Percentiles rank a stretch among this genome's conserved stretches.
Evolutionary conservation across 2,113 vertebrate genomes (phyloP).

Genomic region (Archilochus colubris): DNA sequence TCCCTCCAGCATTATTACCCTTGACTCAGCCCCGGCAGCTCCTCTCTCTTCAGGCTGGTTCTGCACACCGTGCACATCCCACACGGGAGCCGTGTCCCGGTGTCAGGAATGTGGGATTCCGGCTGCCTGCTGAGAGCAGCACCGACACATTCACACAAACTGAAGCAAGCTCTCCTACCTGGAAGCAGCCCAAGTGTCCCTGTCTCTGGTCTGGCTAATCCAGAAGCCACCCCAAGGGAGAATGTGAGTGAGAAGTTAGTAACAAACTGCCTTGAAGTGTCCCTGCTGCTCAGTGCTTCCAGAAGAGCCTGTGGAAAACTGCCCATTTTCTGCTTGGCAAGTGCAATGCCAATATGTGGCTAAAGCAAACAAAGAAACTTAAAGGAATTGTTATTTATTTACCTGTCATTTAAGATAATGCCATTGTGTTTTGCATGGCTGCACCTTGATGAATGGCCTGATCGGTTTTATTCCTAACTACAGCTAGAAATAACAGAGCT

Average conservation of each 20-base stretch:
- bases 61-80: slow-evolving; percentile 32
- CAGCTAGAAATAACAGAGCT: slow-evolving; percentile 25
- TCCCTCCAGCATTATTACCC: slow-evolving; percentile 56
- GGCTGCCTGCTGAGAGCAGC: slow-evolving; percentile 58
- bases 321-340: not conserved
- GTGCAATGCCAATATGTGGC: not conserved
- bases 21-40: slow-evolving; percentile 18
- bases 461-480: not conserved
- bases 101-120: slow-evolving; percentile 58
- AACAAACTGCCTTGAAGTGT: not conserved
- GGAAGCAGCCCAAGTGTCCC: slow-evolving; percentile 42
- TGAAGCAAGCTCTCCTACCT: slow-evolving; percentile 25
- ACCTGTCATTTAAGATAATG: not conserved
- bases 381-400: slow-evolving; percentile 1
- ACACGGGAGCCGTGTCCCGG: slow-evolving; percentile 54
- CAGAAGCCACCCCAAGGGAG: slow-evolving; percentile 46
- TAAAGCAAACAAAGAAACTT: not conserved
- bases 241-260: slow-evolving; percentile 18
- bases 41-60: slow-evolving; percentile 50
- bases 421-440: slow-evolving; percentile 1
- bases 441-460: slow-evolving; percentile 25
- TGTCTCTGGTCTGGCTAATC: not conserved
- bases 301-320: not conserved
- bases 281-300: not conserved
- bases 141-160: not conserved